phyloP scores from a whole-genome alignment of 92 coral and sea anemone genomes.

The Siderastrea radians region DNA sequence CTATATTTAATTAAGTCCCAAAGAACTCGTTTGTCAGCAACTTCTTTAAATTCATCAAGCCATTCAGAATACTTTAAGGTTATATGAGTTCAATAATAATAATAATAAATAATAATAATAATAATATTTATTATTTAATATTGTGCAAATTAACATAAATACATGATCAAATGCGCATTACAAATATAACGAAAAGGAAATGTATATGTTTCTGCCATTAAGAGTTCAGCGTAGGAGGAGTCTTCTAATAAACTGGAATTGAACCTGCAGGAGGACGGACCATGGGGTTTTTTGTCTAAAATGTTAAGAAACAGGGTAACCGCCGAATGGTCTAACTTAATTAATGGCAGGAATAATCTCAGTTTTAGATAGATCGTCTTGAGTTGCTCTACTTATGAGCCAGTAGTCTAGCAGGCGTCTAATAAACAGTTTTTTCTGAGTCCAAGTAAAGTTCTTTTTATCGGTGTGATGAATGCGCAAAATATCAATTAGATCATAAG shows the following conservation, averaged over 20 bases:
- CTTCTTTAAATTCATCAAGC: slow-evolving; percentile 20
- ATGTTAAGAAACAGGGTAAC: neutral
- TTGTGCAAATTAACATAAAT: too few species aligned
- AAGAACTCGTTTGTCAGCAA: slow-evolving; percentile 3
- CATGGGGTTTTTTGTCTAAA: neutral
- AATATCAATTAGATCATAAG: too few species aligned
- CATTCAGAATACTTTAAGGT: neutral
- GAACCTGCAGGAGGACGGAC: slow-evolving; percentile 5
- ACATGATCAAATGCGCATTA: too few species aligned
- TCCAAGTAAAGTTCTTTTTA: neutral
- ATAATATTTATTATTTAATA: too few species aligned
- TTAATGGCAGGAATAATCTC: slow-evolving; percentile 11
- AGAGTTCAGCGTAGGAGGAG: neutral
- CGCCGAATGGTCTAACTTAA: slow-evolving; percentile 14
- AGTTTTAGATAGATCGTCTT: neutral
- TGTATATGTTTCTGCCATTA: too few species aligned
- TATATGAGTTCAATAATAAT: too few species aligned
- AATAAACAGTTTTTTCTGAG: neutral
- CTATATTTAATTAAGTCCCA: slow-evolving; percentile 29
- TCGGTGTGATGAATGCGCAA: too few species aligned
- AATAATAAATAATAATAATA: too few species aligned
- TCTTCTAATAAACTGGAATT: slow-evolving; percentile 25
- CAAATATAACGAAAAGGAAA: too few species aligned
- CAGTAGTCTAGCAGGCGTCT: neutral
- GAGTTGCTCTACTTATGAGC: neutral